phyloP scores from a whole-genome alignment of 2,888 invertebrate species.

The Nymphalis c-album region DNA sequence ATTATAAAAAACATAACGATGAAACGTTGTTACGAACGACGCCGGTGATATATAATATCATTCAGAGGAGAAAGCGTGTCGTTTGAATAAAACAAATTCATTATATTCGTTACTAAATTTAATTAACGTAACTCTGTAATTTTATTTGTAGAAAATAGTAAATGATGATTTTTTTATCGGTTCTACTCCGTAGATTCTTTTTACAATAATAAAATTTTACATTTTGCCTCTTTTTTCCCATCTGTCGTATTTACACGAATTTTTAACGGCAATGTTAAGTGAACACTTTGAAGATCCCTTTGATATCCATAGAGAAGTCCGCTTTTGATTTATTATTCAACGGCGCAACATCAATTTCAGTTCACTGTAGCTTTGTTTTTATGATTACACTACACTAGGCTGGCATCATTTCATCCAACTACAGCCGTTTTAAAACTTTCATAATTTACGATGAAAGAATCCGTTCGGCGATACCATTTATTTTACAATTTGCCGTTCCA shows the following conservation, averaged over 20 bases:
- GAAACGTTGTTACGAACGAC: background rate
- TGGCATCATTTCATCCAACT: constrained; percentile 33
- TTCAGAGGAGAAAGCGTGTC: background rate
- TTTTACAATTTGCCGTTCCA: constrained; percentile 43
- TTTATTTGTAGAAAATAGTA: too few species aligned
- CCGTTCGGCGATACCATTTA: constrained; percentile 14
- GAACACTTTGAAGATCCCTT: constrained; percentile 68
- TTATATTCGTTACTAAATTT: background rate
- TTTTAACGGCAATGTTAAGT: constrained; percentile 61
- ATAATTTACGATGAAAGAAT: constrained; percentile 6
- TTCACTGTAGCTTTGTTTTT: constrained; percentile 46
- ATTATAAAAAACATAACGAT: constrained; percentile 12
- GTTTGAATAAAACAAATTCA: background rate
- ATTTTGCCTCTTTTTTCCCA: constrained; percentile 35
- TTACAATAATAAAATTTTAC: too few species aligned
- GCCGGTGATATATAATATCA: constrained; percentile 1
- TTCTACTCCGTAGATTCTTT: too few species aligned
- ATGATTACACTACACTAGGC: constrained; percentile 42
- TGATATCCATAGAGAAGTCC: constrained; percentile 58
- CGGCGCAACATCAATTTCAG: constrained; percentile 51
- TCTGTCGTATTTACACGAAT: constrained; percentile 50
- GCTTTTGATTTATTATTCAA: constrained; percentile 70
- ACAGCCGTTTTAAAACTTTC: constrained; percentile 9
- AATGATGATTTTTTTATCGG: too few species aligned
- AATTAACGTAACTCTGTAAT: too few species aligned